These are phyloP conservation scores for Macrostomum cliftonense DNA, from an alignment of 2,888 invertebrate species.

Conservation along the genomic window DNA sequence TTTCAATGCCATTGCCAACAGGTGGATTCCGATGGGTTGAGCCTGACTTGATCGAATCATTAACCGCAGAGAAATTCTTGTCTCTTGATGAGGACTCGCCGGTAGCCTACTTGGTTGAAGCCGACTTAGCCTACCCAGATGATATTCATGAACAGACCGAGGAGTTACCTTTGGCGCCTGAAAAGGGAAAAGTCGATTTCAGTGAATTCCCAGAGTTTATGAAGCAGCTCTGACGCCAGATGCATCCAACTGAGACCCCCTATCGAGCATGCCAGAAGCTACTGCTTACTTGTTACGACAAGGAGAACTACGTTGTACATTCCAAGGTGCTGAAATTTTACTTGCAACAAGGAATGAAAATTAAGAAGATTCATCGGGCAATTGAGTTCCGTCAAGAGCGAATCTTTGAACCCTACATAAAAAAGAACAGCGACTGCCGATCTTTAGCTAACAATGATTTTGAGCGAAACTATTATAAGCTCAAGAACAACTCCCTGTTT, in stretches of 20 bases:
- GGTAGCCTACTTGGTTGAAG: too few species aligned
- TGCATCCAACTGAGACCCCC: too few species aligned
- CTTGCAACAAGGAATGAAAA: slow-evolving; percentile 15
- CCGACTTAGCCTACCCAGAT: too few species aligned
- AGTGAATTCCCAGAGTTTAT: too few species aligned
- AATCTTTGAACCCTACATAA: slow-evolving; percentile 23
- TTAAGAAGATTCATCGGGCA: slow-evolving; percentile 16
- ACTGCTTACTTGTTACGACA: slow-evolving; percentile 14
- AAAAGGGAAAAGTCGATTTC: too few species aligned
- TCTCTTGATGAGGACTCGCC: too few species aligned
- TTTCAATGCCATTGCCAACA: slow-evolving; percentile 19
- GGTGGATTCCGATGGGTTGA: slow-evolving; percentile 17
- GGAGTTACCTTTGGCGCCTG: too few species aligned
- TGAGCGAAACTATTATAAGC: slow-evolving; percentile 21
- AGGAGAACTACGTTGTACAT: slow-evolving; percentile 23
- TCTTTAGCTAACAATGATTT: slow-evolving; percentile 21
- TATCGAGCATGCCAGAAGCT: too few species aligned
- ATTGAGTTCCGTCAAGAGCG: slow-evolving; percentile 17
- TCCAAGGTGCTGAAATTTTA: slow-evolving; percentile 25
- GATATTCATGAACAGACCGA: too few species aligned
- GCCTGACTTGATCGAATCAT: too few species aligned
- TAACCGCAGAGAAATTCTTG: too few species aligned
- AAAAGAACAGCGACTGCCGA: slow-evolving; percentile 16
- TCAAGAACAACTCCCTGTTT: not conserved
- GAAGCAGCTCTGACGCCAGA: too few species aligned